phyloP scores from a whole-genome alignment of 1,140 invertebrate species.

The Ruditapes philippinarum region DNA sequence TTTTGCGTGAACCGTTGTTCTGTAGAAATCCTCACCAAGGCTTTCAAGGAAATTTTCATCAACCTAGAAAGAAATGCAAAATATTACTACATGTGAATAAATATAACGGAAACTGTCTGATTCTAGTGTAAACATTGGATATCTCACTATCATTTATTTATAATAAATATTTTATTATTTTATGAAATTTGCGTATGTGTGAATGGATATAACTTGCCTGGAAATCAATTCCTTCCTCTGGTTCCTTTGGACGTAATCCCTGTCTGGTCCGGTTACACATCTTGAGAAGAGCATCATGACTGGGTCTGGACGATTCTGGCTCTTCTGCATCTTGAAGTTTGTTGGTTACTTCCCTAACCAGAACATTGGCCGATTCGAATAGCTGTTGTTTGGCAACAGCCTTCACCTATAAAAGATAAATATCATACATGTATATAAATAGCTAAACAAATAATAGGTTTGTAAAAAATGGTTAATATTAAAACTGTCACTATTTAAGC shows the following conservation, averaged over 20 bases:
- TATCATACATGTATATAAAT: not conserved
- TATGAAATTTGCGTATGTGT: no score
- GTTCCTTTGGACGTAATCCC: not conserved
- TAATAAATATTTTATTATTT: no score
- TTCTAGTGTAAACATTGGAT: no score
- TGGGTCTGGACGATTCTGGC: not conserved
- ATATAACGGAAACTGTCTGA: no score
- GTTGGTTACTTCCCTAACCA: not conserved
- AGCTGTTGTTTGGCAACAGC: not conserved
- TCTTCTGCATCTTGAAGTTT: not conserved
- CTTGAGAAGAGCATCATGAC: not conserved
- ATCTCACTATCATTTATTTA: no score
- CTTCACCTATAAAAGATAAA: not conserved
- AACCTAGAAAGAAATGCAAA: no score
- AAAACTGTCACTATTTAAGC: not conserved
- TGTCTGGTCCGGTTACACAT: slow-evolving; percentile 10
- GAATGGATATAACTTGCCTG: not conserved
- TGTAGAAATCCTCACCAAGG: not conserved
- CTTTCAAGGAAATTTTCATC: no score
- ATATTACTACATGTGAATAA: no score
- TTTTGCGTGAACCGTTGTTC: not conserved
- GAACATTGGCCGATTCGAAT: not conserved
- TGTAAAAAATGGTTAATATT: not conserved
- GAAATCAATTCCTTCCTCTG: not conserved
- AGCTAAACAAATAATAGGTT: not conserved